Evolutionary conservation across 2,888 invertebrate genomes (phyloP).

Genomic region (Polylopha cassiicola): DNA sequence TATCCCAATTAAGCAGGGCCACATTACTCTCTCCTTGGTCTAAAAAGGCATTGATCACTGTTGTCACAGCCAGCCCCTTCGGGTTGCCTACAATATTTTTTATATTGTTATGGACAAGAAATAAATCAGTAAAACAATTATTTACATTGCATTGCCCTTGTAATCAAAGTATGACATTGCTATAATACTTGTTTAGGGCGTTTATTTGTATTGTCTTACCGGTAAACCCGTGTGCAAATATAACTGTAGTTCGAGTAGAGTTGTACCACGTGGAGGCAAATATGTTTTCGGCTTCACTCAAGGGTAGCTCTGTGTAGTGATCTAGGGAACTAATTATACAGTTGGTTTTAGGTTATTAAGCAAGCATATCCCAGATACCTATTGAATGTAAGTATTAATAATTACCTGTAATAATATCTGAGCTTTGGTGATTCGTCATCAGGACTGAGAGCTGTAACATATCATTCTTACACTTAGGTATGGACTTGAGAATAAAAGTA

Average conservation of each 20-base stretch:
- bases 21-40: conserved; percentile 50
- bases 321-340: conserved; percentile 50
- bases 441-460: conserved; percentile 37
- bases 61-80: conserved; percentile 50
- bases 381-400: conserved; percentile 33
- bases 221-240: conserved; percentile 59
- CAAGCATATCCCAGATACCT: too few relatives aligned
- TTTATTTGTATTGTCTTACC: too few relatives aligned
- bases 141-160: too few relatives aligned
- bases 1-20: conserved; percentile 60
- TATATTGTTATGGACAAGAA: too few relatives aligned
- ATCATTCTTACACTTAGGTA: too few relatives aligned
- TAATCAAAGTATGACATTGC: too few relatives aligned
- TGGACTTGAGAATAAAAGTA: too few relatives aligned
- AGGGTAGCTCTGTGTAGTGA: conserved; percentile 47
- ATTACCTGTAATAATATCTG: conserved; percentile 35
- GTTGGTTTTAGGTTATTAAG: too few relatives aligned
- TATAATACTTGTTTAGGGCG: too few relatives aligned
- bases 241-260: conserved; percentile 37
- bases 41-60: conserved; percentile 46
- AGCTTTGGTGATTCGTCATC: conserved; percentile 43
- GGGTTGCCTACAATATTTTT: conserved; percentile 54
- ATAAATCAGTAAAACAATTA: conserved; percentile 18
- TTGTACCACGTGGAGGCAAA: conserved; percentile 50
- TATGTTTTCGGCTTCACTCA: conserved; percentile 41